Percentiles rank a stretch among this genome's conserved stretches.
Conservation (phyloP, 2,888 invertebrate genomes). For the Drosophila lutescens region DNA sequence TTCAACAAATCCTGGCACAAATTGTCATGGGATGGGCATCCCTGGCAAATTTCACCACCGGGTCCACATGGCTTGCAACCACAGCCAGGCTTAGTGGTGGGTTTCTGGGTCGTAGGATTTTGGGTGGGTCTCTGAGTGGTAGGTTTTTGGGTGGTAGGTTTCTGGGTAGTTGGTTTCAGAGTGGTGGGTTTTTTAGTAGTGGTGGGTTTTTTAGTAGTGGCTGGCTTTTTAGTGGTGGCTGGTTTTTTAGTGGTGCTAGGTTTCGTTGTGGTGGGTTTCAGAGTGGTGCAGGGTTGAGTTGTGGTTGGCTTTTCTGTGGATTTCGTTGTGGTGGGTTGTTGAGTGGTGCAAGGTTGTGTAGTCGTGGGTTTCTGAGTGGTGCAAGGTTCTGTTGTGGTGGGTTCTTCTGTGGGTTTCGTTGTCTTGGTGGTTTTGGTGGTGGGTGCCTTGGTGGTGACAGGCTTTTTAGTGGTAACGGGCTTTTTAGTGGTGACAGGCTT, state of each 20-base stretch:
- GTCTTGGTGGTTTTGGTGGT: background rate
- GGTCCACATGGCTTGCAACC: constrained; percentile 30
- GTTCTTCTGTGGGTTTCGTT: background rate
- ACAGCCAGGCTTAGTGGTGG: background rate
- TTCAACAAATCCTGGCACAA: constrained; percentile 18
- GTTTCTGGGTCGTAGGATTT: background rate
- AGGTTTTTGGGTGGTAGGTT: background rate
- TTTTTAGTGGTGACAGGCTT: background rate
- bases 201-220: background rate
- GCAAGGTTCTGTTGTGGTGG: background rate
- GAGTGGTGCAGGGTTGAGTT: no score
- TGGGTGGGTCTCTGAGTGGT: background rate
- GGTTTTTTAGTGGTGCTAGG: background rate
- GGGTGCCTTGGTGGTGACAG: background rate
- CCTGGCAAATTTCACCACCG: constrained; percentile 14
- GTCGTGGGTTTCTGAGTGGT: background rate
- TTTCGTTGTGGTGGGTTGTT: background rate
- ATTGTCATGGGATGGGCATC: constrained; percentile 4
- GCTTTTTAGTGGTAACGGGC: background rate
- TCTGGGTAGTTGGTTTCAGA: background rate
- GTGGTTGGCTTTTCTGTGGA: no score
- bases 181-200: background rate
- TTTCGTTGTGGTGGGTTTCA: background rate
- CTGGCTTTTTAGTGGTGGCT: background rate
- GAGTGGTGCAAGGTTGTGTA: background rate